These are phyloP conservation scores for Drosophila pallidifrons DNA, from an alignment of 1,140 invertebrate genomes.

Conservation along the genomic window DNA sequence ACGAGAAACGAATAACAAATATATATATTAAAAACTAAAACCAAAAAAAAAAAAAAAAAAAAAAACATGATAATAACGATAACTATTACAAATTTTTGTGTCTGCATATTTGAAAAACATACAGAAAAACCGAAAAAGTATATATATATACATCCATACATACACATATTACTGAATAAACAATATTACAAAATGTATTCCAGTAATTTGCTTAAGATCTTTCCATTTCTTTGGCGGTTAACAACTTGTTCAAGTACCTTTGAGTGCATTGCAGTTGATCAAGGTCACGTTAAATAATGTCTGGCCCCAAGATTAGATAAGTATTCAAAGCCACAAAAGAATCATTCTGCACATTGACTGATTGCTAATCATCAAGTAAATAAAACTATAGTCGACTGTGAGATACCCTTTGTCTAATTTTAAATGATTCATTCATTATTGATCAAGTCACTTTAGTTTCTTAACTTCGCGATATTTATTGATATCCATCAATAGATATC, in stretches of 20 bases:
- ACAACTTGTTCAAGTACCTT: background rate
- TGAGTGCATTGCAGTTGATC: conserved; percentile 12
- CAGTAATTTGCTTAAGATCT: background rate
- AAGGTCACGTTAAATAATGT: conserved; percentile 7
- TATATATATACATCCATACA: conserved; percentile 43
- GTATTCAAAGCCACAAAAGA: background rate
- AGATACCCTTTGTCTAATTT: too few species aligned
- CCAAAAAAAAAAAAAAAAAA: conserved; percentile 36
- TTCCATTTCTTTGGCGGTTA: background rate
- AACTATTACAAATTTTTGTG: conserved; percentile 72
- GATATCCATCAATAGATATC: too few species aligned
- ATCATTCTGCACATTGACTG: background rate
- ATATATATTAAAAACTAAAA: conserved; percentile 12
- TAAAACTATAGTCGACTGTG: too few species aligned
- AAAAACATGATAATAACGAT: conserved; percentile 59
- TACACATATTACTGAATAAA: conserved; percentile 50
- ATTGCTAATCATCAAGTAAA: background rate
- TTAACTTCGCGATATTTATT: too few species aligned
- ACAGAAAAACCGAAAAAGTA: conserved; percentile 42
- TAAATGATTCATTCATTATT: too few species aligned
- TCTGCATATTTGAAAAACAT: conserved; percentile 62
- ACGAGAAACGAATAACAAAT: conserved; percentile 19
- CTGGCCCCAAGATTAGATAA: conserved; percentile 4
- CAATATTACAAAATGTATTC: conserved; percentile 47
- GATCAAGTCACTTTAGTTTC: too few species aligned